phyloP scores from a whole-genome alignment of 2,797 vertebrate species.

The Balearica regulorum region DNA sequence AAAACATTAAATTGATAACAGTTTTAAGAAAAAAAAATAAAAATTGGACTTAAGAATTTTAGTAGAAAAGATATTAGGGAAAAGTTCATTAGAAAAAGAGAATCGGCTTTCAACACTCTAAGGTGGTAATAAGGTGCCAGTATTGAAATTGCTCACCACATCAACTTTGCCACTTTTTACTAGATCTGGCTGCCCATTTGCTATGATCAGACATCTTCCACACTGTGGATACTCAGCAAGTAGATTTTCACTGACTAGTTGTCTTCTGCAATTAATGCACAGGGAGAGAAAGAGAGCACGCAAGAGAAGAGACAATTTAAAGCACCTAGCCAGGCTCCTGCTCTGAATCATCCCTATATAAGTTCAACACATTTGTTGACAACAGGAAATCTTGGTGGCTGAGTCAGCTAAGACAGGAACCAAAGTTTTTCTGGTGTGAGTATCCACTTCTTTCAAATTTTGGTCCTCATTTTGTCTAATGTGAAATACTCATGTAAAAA shows the following conservation, averaged over 20 bases:
- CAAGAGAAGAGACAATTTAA: background rate
- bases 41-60: background rate
- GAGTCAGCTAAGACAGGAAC: background rate
- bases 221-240: background rate
- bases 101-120: background rate
- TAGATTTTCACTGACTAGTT: background rate
- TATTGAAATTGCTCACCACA: background rate
- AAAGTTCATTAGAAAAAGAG: background rate
- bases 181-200: background rate
- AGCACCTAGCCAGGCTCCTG: background rate
- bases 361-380: background rate
- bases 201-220: background rate
- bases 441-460: background rate
- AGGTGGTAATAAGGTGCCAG: background rate
- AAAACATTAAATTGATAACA: background rate
- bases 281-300: background rate
- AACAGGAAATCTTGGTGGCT: background rate
- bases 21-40: background rate
- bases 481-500: fast-evolving
- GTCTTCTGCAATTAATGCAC: background rate
- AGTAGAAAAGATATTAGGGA: background rate
- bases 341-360: background rate
- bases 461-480: background rate
- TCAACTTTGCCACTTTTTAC: background rate
- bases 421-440: background rate